Evolutionary conservation across 2,113 vertebrate genomes (phyloP).

Genomic region (Alosa alosa): DNA sequence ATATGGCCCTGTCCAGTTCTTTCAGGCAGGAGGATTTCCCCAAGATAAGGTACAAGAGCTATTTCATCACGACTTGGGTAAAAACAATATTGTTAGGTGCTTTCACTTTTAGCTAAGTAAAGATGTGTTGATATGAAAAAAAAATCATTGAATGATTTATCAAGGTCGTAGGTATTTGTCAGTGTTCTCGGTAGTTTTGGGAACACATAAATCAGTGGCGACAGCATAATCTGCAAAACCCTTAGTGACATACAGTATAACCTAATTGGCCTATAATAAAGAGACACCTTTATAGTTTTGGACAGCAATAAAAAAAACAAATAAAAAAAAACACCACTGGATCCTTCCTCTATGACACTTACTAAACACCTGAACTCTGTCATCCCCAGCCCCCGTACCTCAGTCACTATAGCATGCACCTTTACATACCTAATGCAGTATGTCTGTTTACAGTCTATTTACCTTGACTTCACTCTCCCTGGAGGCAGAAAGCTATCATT

Average conservation of each 20-base stretch:
- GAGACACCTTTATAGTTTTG: not conserved
- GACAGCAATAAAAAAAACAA: not conserved
- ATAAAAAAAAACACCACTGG: not conserved
- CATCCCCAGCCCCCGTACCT: not conserved
- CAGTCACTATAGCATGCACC: not conserved
- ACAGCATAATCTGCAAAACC: not conserved
- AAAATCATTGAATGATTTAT: not conserved
- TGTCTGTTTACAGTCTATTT: not conserved
- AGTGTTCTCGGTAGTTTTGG: not conserved
- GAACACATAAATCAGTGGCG: not conserved
- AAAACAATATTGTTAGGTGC: not conserved
- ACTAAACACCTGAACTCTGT: not conserved
- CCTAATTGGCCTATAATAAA: not conserved
- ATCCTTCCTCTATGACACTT: not conserved
- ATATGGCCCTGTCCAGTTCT: conserved; percentile 78
- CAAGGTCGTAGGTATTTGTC: not conserved
- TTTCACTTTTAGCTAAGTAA: too few species aligned
- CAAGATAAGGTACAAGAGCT: conserved; percentile 81
- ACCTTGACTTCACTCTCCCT: not conserved
- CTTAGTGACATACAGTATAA: not conserved
- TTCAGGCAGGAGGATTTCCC: conserved; percentile 87
- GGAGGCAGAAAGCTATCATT: not conserved
- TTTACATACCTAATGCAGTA: too few species aligned
- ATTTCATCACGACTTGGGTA: not conserved
- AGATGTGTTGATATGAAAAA: too few species aligned